These are phyloP conservation scores for Drosophila paramelanica DNA, from an alignment of 2,888 invertebrate genomes.

Conservation along the genomic window DNA sequence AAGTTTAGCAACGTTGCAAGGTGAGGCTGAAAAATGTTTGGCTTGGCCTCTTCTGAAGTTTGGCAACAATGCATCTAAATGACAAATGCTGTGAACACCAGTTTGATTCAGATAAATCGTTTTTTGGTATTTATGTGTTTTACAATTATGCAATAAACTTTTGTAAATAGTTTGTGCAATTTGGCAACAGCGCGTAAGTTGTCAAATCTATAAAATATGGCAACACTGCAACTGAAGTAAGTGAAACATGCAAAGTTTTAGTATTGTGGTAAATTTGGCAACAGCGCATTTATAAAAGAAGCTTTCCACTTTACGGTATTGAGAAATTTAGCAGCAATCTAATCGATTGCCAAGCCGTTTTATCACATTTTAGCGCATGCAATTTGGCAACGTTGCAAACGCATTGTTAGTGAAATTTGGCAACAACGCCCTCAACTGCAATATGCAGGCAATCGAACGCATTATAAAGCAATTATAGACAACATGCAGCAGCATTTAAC, in stretches of 20 bases:
- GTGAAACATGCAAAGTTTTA: background rate
- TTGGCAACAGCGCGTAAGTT: background rate
- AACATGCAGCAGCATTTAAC: constrained; percentile 16
- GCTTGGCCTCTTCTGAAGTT: background rate
- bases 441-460: constrained; percentile 29
- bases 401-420: background rate
- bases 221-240: background rate
- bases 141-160: too few relatives aligned
- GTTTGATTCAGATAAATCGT: too few relatives aligned
- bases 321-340: background rate
- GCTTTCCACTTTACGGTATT: background rate
- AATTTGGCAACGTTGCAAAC: constrained; percentile 13
- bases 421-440: constrained; percentile 15
- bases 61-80: constrained; percentile 4
- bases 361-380: constrained; percentile 7
- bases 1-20: constrained; percentile 15
- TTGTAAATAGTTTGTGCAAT: background rate
- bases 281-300: too few relatives aligned
- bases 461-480: constrained; percentile 60
- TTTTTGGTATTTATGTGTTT: too few relatives aligned
- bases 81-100: too few relatives aligned
- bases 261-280: too few relatives aligned
- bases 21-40: too few relatives aligned
- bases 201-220: too few relatives aligned
- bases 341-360: background rate